Evolutionary conservation across 2,113 vertebrate species (phyloP).

Genomic region (Turnix velox): DNA sequence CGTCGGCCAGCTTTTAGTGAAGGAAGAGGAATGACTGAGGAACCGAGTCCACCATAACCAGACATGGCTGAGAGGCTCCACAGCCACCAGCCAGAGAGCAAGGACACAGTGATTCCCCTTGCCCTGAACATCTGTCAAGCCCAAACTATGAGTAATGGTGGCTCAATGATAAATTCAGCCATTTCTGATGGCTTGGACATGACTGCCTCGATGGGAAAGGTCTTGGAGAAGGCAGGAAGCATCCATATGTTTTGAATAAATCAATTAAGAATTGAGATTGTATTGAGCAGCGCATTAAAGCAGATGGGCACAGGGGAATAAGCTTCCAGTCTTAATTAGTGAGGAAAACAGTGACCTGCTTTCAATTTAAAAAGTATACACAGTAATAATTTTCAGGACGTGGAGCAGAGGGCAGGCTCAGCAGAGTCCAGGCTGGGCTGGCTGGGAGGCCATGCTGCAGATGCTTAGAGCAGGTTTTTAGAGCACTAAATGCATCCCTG

Average conservation of each 20-base stretch:
- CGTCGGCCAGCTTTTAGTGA: neutral
- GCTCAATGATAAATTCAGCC: neutral
- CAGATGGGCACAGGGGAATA: neutral
- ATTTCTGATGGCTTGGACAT: neutral
- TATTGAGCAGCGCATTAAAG: neutral
- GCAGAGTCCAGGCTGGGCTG: slow-evolving; percentile 28
- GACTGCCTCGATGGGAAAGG: neutral
- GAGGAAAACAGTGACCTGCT: slow-evolving; percentile 38
- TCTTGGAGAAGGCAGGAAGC: neutral
- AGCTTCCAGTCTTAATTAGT: neutral
- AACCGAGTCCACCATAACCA: neutral
- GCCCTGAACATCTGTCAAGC: neutral
- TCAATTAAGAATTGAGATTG: neutral
- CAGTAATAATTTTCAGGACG: slow-evolving; percentile 20
- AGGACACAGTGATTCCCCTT: neutral
- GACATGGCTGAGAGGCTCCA: neutral
- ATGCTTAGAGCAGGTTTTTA: slow-evolving; percentile 30
- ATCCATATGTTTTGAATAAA: neutral
- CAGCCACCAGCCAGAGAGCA: neutral
- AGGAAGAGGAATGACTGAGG: neutral
- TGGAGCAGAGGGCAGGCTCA: neutral
- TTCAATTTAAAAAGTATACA: neutral
- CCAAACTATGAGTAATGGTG: neutral
- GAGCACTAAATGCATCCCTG: slow-evolving; percentile 35
- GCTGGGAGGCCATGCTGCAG: slow-evolving; percentile 4